Evolutionary conservation across 2,888 invertebrate genomes (phyloP), one percentile per base, ranked within the genome.

Genomic region (Dexiosoma caninum): DNA sequence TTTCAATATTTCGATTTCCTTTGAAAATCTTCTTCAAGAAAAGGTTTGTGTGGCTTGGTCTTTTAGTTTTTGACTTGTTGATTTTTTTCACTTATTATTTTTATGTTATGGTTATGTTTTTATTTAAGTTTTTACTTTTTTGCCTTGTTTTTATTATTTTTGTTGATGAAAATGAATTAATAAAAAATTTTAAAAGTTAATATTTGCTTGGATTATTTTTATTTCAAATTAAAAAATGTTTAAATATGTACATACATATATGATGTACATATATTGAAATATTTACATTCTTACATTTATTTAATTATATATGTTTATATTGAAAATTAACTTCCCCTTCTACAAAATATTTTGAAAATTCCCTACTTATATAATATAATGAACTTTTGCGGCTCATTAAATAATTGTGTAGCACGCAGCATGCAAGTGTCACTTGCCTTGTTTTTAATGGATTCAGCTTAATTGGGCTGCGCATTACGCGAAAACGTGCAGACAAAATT

Each of bases 41-140:
- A 49, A 49, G 10, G 46, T 49, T 49, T 49, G 21, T 49, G 46
- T 23, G 44, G 44, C 44, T 44, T 44, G 44, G 46, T 49, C 46
- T 49, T 49, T 49, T 49, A 21, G 21, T 49, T 49, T 49, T 49
- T 49, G 23, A 49, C 46, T 49, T 49, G 46, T 49, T 49, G 44
- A 44, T 44, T 44, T 44, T 16, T 42, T 27, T 27, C 27, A 3
- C 27, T 27, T 27, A 27, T 40, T 40, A 40, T 40, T 40, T 40
- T 40, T 40, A 40, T 40, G 37, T 42, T 42, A 42, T 42, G 2
- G 12, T 42, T 42, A n/a, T 42, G 42, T 42, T 42, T 42, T 42
- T 42, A 42, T 42, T 42, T 27, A 27, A 27, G 44, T 44, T 44
- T 44, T 44, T 44, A 14, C 16, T 44, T 19, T 44, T 44, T 16